Percentiles rank a stretch among this genome's conserved stretches.
These are phyloP conservation scores for Dicaeum eximium DNA, from an alignment of 2,113 vertebrate genomes.

Conservation along the genomic window DNA sequence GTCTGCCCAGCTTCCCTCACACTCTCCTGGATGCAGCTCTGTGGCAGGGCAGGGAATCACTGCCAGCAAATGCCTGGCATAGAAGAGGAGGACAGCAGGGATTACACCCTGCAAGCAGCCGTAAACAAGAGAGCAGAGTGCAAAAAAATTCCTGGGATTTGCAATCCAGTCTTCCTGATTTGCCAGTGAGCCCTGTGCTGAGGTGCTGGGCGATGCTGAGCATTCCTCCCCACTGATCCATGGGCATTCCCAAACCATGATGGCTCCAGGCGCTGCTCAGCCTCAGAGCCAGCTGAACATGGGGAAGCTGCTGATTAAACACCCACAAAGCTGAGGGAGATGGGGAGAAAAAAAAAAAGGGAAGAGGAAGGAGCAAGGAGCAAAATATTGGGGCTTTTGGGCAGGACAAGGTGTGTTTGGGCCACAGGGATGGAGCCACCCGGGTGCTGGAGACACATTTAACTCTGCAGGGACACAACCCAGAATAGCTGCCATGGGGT, in stretches of 20 bases:
- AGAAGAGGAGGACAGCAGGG: neutral
- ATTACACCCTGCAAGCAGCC: neutral
- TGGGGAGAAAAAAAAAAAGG: neutral
- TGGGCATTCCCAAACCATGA: neutral
- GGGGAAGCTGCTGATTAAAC: neutral
- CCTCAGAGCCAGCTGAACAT: fast-evolving
- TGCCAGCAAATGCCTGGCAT: neutral
- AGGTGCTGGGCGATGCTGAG: neutral
- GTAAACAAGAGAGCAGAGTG: neutral
- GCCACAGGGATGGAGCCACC: neutral
- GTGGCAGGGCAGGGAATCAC: neutral
- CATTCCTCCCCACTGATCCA: neutral
- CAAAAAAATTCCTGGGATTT: neutral
- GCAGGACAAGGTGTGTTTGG: neutral
- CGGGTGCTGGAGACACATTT: neutral
- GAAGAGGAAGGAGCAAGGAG: neutral
- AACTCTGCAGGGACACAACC: neutral
- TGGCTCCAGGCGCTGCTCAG: neutral
- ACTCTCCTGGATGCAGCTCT: neutral
- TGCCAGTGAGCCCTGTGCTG: fast-evolving
- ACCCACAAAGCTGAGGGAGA: neutral
- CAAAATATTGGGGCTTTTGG: neutral
- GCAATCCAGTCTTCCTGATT: neutral
- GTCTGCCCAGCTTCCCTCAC: neutral
- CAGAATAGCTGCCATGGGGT: neutral